phyloP scores from a whole-genome alignment of 2,888 invertebrate genomes.

The Agrotis puta region DNA sequence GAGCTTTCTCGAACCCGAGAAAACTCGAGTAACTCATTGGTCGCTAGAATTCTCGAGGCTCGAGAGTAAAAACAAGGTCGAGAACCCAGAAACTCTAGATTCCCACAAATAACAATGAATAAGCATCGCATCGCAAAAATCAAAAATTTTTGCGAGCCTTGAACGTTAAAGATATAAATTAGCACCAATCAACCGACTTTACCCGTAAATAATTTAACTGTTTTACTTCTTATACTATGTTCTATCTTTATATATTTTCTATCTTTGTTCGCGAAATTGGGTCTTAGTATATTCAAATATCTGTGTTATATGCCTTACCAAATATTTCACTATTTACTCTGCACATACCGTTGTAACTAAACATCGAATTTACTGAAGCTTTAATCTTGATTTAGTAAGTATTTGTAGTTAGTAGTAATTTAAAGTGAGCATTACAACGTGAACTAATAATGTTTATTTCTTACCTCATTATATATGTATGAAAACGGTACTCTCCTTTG shows the following conservation, averaged over 20 bases:
- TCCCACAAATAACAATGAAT: too few relatives aligned
- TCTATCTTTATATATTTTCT: too few relatives aligned
- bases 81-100: too few relatives aligned
- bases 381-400: slow-evolving; percentile 9
- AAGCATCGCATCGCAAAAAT: too few relatives aligned
- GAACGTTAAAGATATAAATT: background rate
- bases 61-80: too few relatives aligned
- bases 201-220: background rate
- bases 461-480: slow-evolving; percentile 33
- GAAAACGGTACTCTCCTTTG: slow-evolving; percentile 19
- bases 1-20: too few relatives aligned
- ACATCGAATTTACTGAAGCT: slow-evolving; percentile 6
- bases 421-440: slow-evolving; percentile 22
- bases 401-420: too few relatives aligned
- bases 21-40: too few relatives aligned
- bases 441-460: slow-evolving; percentile 25
- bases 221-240: too few relatives aligned
- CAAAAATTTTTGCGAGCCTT: too few relatives aligned
- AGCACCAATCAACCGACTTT: background rate
- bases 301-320: background rate
- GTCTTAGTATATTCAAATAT: background rate
- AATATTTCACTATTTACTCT: background rate
- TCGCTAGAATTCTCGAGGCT: too few relatives aligned
- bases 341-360: background rate
- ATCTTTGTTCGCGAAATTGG: background rate